Percentiles rank a stretch among this genome's conserved stretches.
Conservation (phyloP, 2,888 invertebrate genomes). For the Diplolepis rosae region DNA sequence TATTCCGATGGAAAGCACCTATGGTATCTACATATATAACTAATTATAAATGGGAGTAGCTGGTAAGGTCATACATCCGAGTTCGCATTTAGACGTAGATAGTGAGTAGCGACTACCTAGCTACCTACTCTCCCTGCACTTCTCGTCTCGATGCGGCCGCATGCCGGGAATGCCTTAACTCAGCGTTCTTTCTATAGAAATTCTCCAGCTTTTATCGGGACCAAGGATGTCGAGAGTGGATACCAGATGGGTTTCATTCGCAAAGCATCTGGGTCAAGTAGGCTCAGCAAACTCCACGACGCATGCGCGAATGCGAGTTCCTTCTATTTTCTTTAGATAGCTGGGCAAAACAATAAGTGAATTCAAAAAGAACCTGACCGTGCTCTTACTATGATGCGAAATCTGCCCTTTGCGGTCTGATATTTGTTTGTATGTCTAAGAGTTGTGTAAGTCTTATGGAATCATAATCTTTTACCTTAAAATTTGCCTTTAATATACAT, state of each 20-base stretch:
- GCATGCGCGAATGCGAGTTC: neutral
- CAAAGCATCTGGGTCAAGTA: neutral
- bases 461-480: too few relatives aligned
- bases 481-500: too few relatives aligned
- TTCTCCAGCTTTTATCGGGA: constrained; percentile 40
- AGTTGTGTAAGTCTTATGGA: too few relatives aligned
- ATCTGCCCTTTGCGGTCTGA: too few relatives aligned
- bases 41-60: too few relatives aligned
- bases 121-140: neutral
- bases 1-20: too few relatives aligned
- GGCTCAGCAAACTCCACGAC: neutral
- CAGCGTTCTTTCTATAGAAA: neutral
- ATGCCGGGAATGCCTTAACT: neutral
- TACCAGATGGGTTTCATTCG: too few relatives aligned
- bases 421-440: too few relatives aligned
- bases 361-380: neutral
- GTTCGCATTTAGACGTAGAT: too few relatives aligned
- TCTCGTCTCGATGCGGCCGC: neutral
- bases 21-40: too few relatives aligned
- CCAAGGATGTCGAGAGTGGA: constrained; percentile 57
- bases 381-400: too few relatives aligned
- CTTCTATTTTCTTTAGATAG: neutral
- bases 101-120: neutral
- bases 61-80: too few relatives aligned
- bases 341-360: neutral